Percentiles rank a stretch among this genome's conserved stretches.
These are phyloP conservation scores for Cyanistes caeruleus DNA, from an alignment of 2,113 vertebrate genomes.

Conservation along the genomic window DNA sequence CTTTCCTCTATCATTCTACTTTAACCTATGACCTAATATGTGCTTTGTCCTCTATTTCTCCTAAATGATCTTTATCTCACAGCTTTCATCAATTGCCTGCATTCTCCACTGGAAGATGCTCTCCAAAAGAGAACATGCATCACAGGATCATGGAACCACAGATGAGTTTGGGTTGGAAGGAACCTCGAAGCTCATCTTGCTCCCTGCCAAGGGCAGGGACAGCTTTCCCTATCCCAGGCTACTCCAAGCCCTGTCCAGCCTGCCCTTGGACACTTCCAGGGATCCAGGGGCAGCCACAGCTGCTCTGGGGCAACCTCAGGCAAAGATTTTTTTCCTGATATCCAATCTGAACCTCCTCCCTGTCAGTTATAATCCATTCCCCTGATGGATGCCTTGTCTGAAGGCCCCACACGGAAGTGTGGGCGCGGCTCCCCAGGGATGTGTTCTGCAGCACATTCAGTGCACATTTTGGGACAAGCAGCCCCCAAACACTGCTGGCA, in stretches of 20 bases:
- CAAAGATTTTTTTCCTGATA: neutral
- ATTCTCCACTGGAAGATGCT: too few species aligned
- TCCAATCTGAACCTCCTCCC: neutral
- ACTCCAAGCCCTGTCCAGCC: fast-evolving
- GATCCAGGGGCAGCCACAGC: neutral
- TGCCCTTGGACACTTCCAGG: neutral
- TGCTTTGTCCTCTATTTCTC: too few species aligned
- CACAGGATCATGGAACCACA: neutral
- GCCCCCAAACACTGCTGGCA: neutral
- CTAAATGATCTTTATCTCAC: too few species aligned
- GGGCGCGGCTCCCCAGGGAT: neutral
- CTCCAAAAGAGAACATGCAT: neutral
- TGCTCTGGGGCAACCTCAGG: neutral
- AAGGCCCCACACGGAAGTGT: neutral
- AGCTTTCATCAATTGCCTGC: too few species aligned
- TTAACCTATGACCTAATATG: too few species aligned
- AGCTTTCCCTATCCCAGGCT: fast-evolving
- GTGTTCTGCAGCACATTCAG: neutral
- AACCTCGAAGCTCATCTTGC: neutral
- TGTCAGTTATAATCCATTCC: neutral
- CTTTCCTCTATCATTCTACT: too few species aligned
- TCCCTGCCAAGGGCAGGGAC: neutral
- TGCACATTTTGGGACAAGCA: neutral
- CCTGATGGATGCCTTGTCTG: neutral
- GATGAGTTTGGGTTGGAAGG: neutral